Conservation (phyloP, 37 sponge, comb jelly and placozoan genomes). For the Geodia barretti region DNA sequence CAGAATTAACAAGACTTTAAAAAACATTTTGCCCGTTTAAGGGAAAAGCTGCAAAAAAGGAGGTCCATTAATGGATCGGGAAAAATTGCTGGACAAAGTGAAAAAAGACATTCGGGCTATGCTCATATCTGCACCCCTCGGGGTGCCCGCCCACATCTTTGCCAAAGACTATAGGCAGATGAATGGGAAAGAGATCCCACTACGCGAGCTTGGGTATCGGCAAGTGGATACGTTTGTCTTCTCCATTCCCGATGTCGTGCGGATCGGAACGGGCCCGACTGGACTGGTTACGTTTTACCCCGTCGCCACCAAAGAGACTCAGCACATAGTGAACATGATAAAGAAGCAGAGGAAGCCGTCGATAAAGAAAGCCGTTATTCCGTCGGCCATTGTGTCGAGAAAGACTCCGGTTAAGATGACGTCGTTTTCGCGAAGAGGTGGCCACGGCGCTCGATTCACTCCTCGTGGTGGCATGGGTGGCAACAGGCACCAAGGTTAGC, state of each 20-base stretch:
- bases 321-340: conserved; percentile 62
- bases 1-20: background rate
- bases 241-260: conserved; percentile 50
- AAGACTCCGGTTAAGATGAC: conserved; percentile 8
- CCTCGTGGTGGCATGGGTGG: background rate
- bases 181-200: conserved; percentile 48
- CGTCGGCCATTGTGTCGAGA: background rate
- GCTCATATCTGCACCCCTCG: conserved; percentile 70
- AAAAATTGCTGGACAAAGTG: conserved; percentile 7
- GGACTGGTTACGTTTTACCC: conserved; percentile 51
- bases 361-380: conserved; percentile 19
- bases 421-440: conserved; percentile 15
- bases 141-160: conserved; percentile 35
- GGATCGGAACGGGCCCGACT: conserved; percentile 12
- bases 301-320: conserved; percentile 44
- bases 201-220: conserved; percentile 43
- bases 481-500: background rate
- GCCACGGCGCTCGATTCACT: background rate
- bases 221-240: conserved; percentile 41
- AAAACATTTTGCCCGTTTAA: background rate
- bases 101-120: conserved; percentile 52
- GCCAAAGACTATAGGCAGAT: conserved; percentile 42
- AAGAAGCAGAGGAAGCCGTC: conserved; percentile 69
- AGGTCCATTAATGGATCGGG: background rate
- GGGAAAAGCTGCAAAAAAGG: background rate